Base-by-base conservation (phyloP, 2,888 invertebrate species). In the Lithophane leautieri region DNA sequence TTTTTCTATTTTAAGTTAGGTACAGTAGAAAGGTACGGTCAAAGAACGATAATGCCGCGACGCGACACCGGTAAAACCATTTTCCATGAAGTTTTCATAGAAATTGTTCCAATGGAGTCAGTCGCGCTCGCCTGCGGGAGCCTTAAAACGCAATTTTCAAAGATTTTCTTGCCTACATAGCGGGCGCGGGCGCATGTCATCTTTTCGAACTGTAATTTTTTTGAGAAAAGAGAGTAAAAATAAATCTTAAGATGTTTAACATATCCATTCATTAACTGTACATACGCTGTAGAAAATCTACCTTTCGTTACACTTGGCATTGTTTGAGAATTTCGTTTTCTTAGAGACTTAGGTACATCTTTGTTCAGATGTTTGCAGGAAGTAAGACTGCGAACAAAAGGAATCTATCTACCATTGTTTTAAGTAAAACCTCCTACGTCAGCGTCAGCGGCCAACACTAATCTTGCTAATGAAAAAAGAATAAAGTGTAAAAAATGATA, bases 371-470 rank as follows among this genome's bases (percentile, higher is more conserved):
- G 44, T 70, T 63, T 65, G 42, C 56, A 82, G 74, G 74, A 85
- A 82, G 60, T 78, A 14, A 52, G 56, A 28, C 28, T 67, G 52
- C 7, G 50, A 79, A 84, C 80, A 83, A 84, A 83, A 83, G 52
- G 56, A 71, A 77, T 73, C 56, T 79, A 67, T 60, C 60, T 16
- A 50, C 54, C 65, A 80, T 83, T 86, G 80, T 86, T 71, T 80
- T 70, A 77, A 70, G 71, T 73, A 75, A 60, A 19, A 71, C 25
- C 19, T 54, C 25, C 63, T 69, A 54, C 78, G 69, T 79, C 66
- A 75, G 63, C 78, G 69, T 79, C 66, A 75, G 63, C 22, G 4
- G 42, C 7, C 16, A 72, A 12, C 28, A 61, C 58, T 72, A 81
- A 6, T 34, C n/a, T 63, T 60, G 63, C 22, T 66, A 54, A 54